Evolutionary conservation across 2,888 invertebrate species (phyloP), one percentile per base, ranked within the genome.

Genomic region (Rhopalosiphum nymphaeae): DNA sequence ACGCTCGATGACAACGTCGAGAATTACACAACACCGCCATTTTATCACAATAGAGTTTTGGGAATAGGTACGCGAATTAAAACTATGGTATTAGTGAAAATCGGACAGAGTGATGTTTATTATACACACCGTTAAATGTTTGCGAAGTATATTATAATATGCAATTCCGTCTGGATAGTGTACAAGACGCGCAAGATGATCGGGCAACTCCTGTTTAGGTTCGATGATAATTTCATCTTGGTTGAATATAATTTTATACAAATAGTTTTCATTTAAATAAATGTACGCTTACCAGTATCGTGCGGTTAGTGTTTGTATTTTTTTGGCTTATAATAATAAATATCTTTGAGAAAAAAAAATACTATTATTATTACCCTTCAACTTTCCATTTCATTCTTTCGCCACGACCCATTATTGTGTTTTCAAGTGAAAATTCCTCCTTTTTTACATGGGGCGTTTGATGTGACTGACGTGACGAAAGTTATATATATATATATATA

Each of bases 241-340:
- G 53, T 53, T 46, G 36, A 44, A 44, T 61, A 89, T 44, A 61
- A 89, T 61, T 44, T 61, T 89, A 61, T 44, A 89, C 44, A 61
- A 89, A 89, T 89, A 89, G 89, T 9, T 89, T 61, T 61, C 16
- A 89, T 89, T 89, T 61, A 89, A 89, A 89, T 89, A 89, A 89
- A 89, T 89, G 29, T 61, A 61, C 44, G 44, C 61, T 61, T 61
- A 57, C 26, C 25, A 44, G 61, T 78, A 21, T 42, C 36, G 3
- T 36, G 36, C 21, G 44, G 26, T 78, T 78, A 36, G 78, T 78
- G 36, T 78, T 78, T 89, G n/a, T 44, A 57, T 53, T 42, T 89
- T 89, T 44, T 89, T 11, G n/a, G 89, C 46, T 36, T 42, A 87
- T n/a, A 88, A 87, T n/a, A 88, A 25, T 85, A 56, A 44, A 89